A percentile compares a stretch with the other conserved stretches of the same genome.
These are phyloP conservation scores for Sternotherus odoratus DNA, from an alignment of 2,797 vertebrate genomes.

Conservation along the genomic window DNA sequence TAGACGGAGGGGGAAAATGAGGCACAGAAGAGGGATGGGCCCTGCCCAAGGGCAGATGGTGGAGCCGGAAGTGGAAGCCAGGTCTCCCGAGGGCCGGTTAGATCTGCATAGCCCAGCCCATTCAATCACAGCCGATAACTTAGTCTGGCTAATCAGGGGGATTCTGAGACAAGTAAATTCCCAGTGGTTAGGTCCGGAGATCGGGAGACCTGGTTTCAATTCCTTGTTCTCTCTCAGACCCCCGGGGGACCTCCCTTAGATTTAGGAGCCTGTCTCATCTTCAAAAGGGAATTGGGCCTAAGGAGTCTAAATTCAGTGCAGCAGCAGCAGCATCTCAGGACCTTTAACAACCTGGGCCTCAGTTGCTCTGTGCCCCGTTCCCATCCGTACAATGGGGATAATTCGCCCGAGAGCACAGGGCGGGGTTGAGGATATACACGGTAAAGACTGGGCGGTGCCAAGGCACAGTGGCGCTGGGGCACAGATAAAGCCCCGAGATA, in stretches of 20 bases:
- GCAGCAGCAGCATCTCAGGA: neutral
- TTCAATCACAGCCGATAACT: neutral
- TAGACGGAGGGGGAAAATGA: neutral
- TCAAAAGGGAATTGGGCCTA: neutral
- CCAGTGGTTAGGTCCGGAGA: too few relatives aligned
- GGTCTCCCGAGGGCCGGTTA: neutral
- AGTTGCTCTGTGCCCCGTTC: neutral
- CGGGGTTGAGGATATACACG: too few relatives aligned
- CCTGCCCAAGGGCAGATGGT: neutral
- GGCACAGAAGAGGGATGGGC: neutral
- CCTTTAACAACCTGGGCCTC: neutral
- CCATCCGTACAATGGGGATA: neutral
- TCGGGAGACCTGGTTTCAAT: neutral
- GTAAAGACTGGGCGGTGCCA: neutral
- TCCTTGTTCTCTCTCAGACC: neutral
- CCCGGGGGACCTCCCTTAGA: neutral
- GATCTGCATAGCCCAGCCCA: neutral
- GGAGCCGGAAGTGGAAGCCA: neutral
- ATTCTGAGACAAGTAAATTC: neutral
- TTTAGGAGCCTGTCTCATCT: neutral
- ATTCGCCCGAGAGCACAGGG: neutral
- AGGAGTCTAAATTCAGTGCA: neutral
- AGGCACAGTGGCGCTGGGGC: too few relatives aligned
- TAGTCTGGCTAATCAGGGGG: neutral
- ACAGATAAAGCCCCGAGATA: neutral